Base-by-base conservation (phyloP, 1,140 invertebrate genomes). In the Oryzaephilus surinamensis region DNA sequence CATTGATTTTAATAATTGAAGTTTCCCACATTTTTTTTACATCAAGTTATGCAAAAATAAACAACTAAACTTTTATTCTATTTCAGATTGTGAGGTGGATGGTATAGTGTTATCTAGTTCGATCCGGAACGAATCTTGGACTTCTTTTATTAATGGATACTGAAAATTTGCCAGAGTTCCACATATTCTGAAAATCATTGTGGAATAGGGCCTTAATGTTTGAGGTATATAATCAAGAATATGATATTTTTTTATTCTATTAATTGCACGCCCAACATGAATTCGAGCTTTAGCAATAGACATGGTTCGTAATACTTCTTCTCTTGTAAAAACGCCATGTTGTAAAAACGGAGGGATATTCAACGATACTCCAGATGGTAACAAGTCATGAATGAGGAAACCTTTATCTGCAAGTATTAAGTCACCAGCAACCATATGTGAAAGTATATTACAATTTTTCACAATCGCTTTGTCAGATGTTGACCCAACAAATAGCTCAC, bases 391-490 rank as follows among this genome's bases (percentile, higher is more conserved):
- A 39, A 48, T 45, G 21, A 51, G 40, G 34, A 51, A 48, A n/a
- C 49, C 42, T 27, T 48, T 51, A 21, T 48, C 45, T 13, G 43
- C 49, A 7, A 51, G 17, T 8, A 51, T 33, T 11, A 51, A 18
- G 31, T 51, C 46, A 8, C 46, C 46, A 18, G 18, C 4, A 6
- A 30, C 24, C 16, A 51, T 23, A 11, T 38, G 27, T 8, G 30
- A 5, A 14, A 47, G 21, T 13, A 45, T 12, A 15, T 24, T 30
- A 38, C 35, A 30, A 11, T 41, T 33, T 32, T 46, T 46, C n/a
- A n/a, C n/a, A n/a, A n/a, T n/a, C n/a, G n/a, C n/a, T 34, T 51
- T 49, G 29, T 51, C 57, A 30, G 46, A 51, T 26, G 16, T 34
- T 7, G 39, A 36, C 5, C 46, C 43, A 27, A 41, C 39, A 41